Base-by-base conservation (phyloP, 2,113 vertebrate species). In the Cyphomyrus discorhynchus region DNA sequence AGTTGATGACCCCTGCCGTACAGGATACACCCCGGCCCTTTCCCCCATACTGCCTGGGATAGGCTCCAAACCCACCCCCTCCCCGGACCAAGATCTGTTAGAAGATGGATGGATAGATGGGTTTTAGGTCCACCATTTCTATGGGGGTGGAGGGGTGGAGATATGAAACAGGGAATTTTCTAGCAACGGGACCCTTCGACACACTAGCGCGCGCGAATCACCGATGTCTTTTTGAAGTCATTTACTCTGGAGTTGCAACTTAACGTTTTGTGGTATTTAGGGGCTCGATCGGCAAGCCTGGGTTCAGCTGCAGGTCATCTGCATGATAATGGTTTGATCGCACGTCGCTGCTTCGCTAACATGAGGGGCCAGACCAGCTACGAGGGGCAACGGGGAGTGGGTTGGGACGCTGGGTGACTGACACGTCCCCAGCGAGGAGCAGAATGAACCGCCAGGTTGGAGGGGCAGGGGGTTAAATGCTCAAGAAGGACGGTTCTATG, bases 241-340 rank as follows among this genome's bases (percentile, higher is more conserved):
- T 94, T 95, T 95, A 93, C 95, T 93, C 91, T 92, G 94, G 91
- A 95, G 95, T 95, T 92, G 93, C 92, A 90, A 91, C 94, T 94
- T 95, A 94, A 95, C 95, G 95, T 96, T 96, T 95, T 94, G 93
- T 96, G 95, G 95, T 94, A 95, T 96, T 96, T 96, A 91, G 92
- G 90, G 92, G 91, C 91, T 92, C 88, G 91, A 94, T 94, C 93
- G 21, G 92, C 93, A 88, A 93, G 92, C 94, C 94, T 94, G 88
- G 93, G 92, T 94, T 94, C 94, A 66, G 96, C 93, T 94, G 93
- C 92, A 87, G 93, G 92, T 95, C 95, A 94, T 96, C 95, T 95
- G 94, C 95, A 96, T 96, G 95, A 95, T 95, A 96, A 96, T 96
- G 92, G 92, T 89, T 95, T 92, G 90, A 92, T 94, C 92, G 92